Conservation (phyloP, 2,113 vertebrate species). For the Bettongia penicillata region DNA sequence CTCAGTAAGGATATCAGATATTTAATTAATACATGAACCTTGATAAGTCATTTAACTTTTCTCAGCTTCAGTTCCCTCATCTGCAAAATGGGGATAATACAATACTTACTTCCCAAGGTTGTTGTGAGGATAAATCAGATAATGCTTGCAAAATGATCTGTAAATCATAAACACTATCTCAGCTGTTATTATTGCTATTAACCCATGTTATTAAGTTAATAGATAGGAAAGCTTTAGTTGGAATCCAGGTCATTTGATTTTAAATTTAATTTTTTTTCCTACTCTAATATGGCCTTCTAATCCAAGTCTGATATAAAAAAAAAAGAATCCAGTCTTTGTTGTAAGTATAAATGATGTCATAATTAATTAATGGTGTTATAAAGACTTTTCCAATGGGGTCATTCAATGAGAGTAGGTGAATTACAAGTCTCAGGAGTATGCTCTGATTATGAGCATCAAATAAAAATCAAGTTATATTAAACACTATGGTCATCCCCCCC, state of each 20-base stretch:
- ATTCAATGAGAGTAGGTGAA: not conserved
- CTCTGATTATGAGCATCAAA: not conserved
- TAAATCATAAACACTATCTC: no score
- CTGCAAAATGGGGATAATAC: not conserved
- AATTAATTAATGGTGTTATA: not conserved
- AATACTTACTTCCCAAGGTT: not conserved
- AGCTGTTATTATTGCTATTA: not conserved
- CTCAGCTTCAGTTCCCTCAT: not conserved
- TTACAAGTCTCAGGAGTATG: conserved; percentile 12
- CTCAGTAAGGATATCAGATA: no score
- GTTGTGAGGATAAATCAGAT: not conserved
- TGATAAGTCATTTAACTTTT: no score
- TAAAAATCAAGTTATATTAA: not conserved
- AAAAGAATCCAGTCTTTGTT: not conserved
- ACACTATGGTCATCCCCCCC: not conserved
- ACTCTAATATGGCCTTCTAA: not conserved
- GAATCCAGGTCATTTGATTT: not conserved
- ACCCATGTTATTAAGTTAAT: not conserved
- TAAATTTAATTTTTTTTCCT: not conserved
- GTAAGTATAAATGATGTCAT: not conserved
- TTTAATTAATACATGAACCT: no score
- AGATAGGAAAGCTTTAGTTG: not conserved
- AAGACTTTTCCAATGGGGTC: not conserved
- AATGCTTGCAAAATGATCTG: not conserved
- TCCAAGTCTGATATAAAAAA: not conserved